phyloP scores from a whole-genome alignment of 2,113 vertebrate genomes.

The Eolophus roseicapilla region DNA sequence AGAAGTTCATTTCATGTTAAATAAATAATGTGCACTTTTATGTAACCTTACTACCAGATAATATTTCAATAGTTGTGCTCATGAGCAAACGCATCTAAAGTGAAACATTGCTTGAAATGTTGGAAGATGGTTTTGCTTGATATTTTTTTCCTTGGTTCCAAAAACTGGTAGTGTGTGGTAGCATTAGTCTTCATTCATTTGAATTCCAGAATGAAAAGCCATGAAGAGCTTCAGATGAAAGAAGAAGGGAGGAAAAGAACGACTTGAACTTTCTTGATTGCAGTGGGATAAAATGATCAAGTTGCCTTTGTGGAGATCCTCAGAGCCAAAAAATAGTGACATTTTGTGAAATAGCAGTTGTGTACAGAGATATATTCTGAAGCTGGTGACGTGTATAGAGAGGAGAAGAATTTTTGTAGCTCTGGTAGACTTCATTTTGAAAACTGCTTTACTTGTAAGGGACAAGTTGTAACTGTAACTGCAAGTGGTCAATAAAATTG shows the following conservation, averaged over 20 bases:
- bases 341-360: background rate
- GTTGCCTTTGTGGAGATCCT: conserved; percentile 36
- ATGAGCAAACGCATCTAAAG: background rate
- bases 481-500: conserved; percentile 50
- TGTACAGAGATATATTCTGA: background rate
- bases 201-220: conserved; percentile 1
- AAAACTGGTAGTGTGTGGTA: background rate
- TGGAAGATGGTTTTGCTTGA: background rate
- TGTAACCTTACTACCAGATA: background rate
- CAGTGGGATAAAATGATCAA: background rate
- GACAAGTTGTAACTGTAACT: conserved; percentile 39
- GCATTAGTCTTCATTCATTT: background rate
- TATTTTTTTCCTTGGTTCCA: background rate
- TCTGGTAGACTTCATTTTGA: background rate
- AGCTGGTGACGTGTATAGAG: background rate
- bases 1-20: background rate
- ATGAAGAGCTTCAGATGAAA: background rate
- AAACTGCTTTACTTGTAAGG: background rate
- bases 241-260: background rate
- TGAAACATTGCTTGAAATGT: background rate
- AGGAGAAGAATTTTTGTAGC: conserved; percentile 36
- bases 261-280: background rate
- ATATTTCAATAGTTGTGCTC: background rate
- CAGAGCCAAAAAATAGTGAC: background rate
- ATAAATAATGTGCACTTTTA: background rate